Evolutionary conservation across 2,113 vertebrate species (phyloP).

Genomic region (Rhineura floridana): DNA sequence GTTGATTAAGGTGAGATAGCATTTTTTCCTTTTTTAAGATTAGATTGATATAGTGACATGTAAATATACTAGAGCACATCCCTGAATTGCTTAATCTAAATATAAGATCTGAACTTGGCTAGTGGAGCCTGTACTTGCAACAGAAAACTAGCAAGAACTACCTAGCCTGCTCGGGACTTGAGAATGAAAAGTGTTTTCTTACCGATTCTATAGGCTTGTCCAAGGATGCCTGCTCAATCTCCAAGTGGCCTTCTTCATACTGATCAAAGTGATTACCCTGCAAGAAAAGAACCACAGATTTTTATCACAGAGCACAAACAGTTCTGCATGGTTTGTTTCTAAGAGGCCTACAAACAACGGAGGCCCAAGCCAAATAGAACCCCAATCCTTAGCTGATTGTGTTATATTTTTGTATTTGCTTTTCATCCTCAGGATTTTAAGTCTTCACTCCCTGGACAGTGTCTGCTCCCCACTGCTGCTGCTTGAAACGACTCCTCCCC

Average conservation of each 20-base stretch:
- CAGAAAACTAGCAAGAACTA: constrained; percentile 77
- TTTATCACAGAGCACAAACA: not conserved
- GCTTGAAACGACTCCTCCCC: too few relatives aligned
- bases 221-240: constrained; percentile 97
- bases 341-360: not conserved
- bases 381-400: not conserved
- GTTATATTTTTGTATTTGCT: not conserved
- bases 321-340: not conserved
- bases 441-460: too few relatives aligned
- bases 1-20: not conserved
- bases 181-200: constrained; percentile 77
- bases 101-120: constrained; percentile 8
- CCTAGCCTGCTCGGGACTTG: constrained; percentile 67
- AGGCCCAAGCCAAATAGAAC: not conserved
- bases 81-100: constrained; percentile 33
- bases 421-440: not conserved
- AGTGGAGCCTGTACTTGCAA: constrained; percentile 74
- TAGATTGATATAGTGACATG: constrained; percentile 57
- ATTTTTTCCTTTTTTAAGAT: not conserved
- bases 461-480: too few relatives aligned
- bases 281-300: constrained; percentile 51
- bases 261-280: constrained; percentile 99
- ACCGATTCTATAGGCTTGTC: constrained; percentile 99
- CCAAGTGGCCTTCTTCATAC: constrained; percentile 98
- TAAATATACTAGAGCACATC: constrained; percentile 49